These are phyloP conservation scores for Drosophila yakuba DNA, from an alignment of 1,140 invertebrate genomes.

Conservation along the genomic window DNA sequence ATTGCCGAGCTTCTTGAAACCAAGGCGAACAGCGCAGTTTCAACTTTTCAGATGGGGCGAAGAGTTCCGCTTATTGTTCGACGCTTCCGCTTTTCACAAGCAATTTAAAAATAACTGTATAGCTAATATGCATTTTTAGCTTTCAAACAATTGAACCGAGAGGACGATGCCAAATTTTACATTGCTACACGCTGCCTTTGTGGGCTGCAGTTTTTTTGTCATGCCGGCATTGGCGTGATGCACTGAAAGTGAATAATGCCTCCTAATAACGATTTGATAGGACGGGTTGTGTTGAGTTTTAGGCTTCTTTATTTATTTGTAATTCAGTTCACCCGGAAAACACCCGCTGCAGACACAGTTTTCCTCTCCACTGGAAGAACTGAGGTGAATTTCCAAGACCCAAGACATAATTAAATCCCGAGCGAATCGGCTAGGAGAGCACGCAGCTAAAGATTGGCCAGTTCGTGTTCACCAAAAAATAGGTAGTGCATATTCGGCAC, in stretches of 20 bases:
- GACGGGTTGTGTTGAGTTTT: not conserved
- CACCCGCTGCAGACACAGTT: not conserved
- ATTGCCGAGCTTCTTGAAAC: conserved; percentile 15
- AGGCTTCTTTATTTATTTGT: not conserved
- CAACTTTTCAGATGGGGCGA: conserved; percentile 3
- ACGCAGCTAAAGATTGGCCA: too few relatives aligned
- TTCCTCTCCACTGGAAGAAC: too few relatives aligned
- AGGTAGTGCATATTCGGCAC: conserved; percentile 14
- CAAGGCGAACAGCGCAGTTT: conserved; percentile 4
- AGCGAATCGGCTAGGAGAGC: too few relatives aligned
- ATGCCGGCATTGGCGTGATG: conserved; percentile 8
- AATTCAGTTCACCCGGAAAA: not conserved
- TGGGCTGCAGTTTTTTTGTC: conserved; percentile 28
- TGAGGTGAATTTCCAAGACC: too few relatives aligned
- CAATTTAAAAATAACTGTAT: conserved; percentile 27
- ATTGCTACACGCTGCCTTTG: not conserved
- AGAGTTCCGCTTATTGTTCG: conserved; percentile 44
- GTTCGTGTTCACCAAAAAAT: too few relatives aligned
- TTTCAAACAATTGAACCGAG: conserved; percentile 24
- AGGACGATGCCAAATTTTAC: conserved; percentile 42
- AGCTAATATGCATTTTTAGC: conserved; percentile 49
- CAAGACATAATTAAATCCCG: too few relatives aligned
- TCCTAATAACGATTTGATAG: not conserved
- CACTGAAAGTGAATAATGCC: not conserved
- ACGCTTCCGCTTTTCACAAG: conserved; percentile 37